Conservation (phyloP, 2,797 vertebrate species). For the Siniperca scherzeri region DNA sequence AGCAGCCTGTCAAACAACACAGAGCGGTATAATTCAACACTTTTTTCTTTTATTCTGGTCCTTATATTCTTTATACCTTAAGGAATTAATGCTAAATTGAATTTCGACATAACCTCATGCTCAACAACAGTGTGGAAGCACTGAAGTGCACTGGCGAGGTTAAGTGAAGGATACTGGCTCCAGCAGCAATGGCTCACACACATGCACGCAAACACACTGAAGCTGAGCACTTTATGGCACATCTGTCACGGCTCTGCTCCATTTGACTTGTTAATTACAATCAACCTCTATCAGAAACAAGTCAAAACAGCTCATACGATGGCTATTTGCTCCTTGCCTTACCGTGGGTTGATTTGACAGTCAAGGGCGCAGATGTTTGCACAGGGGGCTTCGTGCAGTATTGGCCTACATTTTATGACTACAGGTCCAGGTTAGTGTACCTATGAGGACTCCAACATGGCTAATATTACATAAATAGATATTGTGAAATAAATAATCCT, state of each 20-base stretch:
- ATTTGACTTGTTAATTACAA: constrained; percentile 86
- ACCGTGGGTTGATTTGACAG: constrained; percentile 42
- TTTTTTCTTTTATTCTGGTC: background rate
- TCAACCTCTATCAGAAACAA: constrained; percentile 78
- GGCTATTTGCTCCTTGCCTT: constrained; percentile 62
- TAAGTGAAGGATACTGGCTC: constrained; percentile 72
- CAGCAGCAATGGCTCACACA: constrained; percentile 42
- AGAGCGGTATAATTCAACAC: background rate
- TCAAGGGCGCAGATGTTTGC: constrained; percentile 59
- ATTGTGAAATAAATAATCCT: background rate
- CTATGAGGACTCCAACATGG: background rate
- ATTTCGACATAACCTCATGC: constrained; percentile 23
- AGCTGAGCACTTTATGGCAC: constrained; percentile 77
- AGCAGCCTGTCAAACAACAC: background rate
- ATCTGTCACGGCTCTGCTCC: constrained; percentile 85
- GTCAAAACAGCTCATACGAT: constrained; percentile 65
- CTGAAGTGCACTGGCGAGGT: constrained; percentile 63
- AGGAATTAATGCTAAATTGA: constrained; percentile 24
- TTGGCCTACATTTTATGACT: constrained; percentile 36
- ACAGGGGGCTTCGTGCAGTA: background rate
- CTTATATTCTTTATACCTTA: background rate
- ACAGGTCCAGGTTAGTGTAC: background rate
- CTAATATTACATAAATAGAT: background rate
- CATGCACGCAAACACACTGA: constrained; percentile 39
- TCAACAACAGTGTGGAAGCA: constrained; percentile 26